Evolutionary conservation across 53 echinoderm and acorn worm genomes (phyloP).

Genomic region (Luidia sarsii): DNA sequence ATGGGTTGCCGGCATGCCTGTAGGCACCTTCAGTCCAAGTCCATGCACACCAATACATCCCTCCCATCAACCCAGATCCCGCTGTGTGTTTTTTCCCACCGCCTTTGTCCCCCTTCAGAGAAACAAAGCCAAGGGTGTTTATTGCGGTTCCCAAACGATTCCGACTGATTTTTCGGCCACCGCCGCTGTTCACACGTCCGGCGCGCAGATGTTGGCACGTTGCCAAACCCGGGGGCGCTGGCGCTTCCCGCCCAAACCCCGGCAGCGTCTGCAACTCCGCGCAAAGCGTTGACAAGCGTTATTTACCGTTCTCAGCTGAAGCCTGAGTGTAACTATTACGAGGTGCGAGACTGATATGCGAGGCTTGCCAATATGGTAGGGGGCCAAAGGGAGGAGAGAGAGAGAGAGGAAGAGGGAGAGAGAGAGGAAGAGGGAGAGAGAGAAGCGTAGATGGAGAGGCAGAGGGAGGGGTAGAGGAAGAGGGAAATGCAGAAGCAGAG

Average conservation of each 20-base stretch:
- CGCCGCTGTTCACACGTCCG: constrained; percentile 32
- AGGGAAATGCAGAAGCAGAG: too few species aligned
- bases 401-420: too few species aligned
- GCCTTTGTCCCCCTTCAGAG: too few species aligned
- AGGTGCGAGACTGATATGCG: constrained; percentile 13
- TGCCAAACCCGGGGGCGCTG: constrained; percentile 12
- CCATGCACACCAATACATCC: too few species aligned
- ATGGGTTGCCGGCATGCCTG: too few species aligned
- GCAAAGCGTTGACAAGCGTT: constrained; percentile 12
- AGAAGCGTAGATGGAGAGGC: background rate
- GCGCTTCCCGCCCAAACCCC: too few species aligned
- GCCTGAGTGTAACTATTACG: constrained; percentile 25
- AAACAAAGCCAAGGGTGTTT: too few species aligned
- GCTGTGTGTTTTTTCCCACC: too few species aligned
- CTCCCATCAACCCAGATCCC: too few species aligned
- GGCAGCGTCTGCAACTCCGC: constrained; percentile 6
- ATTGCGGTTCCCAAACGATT: too few species aligned
- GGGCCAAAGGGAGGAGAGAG: background rate
- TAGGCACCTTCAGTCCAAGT: too few species aligned
- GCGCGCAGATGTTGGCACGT: constrained; percentile 39
- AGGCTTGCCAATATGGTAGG: background rate
- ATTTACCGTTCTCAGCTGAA: background rate
- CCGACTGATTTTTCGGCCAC: constrained; percentile 29
- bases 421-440: background rate
- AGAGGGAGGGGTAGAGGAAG: too few species aligned